Evolutionary conservation across 92 coral and sea anemone species (phyloP).

Genomic region (Palythoa heliodiscus): DNA sequence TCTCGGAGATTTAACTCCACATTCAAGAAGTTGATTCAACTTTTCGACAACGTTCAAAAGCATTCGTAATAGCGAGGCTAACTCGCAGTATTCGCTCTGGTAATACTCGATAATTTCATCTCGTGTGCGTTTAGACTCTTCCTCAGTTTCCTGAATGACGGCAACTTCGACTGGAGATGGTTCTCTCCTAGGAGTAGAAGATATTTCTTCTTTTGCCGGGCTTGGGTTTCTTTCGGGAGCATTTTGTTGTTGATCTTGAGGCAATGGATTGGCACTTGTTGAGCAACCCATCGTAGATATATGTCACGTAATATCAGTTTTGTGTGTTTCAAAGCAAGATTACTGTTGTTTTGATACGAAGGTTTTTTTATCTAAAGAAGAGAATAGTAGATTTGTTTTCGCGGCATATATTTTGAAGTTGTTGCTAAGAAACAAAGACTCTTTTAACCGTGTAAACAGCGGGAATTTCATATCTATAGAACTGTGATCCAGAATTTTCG

Average conservation of each 20-base stretch:
- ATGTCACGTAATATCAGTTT: background rate
- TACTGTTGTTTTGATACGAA: background rate
- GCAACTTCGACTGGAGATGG: background rate
- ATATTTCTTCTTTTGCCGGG: background rate
- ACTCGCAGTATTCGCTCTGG: constrained; percentile 16
- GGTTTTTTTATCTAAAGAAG: background rate
- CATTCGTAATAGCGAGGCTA: constrained; percentile 12
- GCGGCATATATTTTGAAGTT: no score
- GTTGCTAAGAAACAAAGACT: no score
- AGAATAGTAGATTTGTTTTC: no score
- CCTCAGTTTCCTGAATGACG: background rate
- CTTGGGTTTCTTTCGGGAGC: background rate
- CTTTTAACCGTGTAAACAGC: no score
- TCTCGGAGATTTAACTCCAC: constrained; percentile 2
- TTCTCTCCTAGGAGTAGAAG: background rate
- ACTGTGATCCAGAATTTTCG: no score
- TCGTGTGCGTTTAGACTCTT: constrained; percentile 14
- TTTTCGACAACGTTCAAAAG: constrained; percentile 13
- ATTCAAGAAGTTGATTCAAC: background rate
- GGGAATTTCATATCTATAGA: no score
- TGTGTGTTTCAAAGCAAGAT: background rate
- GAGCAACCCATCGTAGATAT: constrained; percentile 11
- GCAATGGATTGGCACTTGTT: background rate
- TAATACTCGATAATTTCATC: constrained; percentile 26
- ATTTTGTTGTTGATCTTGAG: background rate